Percentiles rank a stretch among this genome's conserved stretches.
phyloP scores from a whole-genome alignment of 2,113 vertebrate species.

The Phyllostomus discolor region DNA sequence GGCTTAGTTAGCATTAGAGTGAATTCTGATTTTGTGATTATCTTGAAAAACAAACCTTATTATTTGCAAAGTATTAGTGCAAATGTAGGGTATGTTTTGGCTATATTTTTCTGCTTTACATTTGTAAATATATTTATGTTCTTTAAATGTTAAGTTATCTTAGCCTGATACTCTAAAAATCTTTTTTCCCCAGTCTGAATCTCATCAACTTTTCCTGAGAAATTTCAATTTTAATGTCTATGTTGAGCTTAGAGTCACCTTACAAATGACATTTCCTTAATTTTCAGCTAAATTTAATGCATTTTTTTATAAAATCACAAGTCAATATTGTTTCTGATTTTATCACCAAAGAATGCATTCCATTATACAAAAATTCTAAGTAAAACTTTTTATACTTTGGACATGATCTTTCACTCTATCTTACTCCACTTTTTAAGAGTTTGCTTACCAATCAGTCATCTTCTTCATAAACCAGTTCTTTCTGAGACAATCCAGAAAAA shows the following conservation, averaged over 20 bases:
- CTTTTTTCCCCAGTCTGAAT: background rate
- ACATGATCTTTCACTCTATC: conserved; percentile 37
- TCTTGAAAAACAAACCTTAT: background rate
- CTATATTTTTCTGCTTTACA: background rate
- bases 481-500: conserved; percentile 66
- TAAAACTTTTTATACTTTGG: conserved; percentile 54
- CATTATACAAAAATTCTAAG: conserved; percentile 30
- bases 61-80: background rate
- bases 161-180: background rate
- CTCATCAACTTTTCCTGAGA: background rate
- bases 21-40: background rate
- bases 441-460: conserved; percentile 56
- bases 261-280: conserved; percentile 33
- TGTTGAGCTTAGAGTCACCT: background rate
- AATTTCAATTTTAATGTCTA: conserved; percentile 41
- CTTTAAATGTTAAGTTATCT: background rate
- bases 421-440: conserved; percentile 40
- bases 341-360: conserved; percentile 35
- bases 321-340: background rate
- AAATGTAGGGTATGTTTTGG: background rate
- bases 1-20: background rate
- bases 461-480: conserved; percentile 51
- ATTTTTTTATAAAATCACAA: conserved; percentile 35
- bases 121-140: background rate
- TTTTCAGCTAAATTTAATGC: background rate